Base-by-base conservation (phyloP, 1,140 invertebrate species). In the Camponotus vicinus region DNA sequence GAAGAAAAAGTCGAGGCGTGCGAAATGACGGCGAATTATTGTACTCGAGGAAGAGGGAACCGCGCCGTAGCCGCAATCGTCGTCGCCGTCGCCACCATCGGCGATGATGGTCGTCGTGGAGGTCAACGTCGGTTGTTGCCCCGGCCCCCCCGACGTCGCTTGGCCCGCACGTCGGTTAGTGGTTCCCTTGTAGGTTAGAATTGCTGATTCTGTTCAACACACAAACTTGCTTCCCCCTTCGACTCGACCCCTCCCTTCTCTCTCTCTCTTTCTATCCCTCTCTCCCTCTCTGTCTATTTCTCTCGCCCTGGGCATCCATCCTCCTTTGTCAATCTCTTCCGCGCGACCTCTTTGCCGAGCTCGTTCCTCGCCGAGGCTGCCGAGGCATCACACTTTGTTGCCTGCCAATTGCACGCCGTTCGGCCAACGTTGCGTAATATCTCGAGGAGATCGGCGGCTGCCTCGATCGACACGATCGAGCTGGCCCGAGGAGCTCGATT, bases 51-150 rank as follows among this genome's bases (percentile, higher is more conserved):
- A 89, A 89, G 42, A 82, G 40, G 45, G n/a, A 79, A 75, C 13
- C 55, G 18, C 27, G 27, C n/a, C 37, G 37, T 21, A 37, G 64
- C 8, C 52, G 15, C 13, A 34, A 21, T 1, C 49, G 11, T 5
- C 66, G 37, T 2, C 78, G 34, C 3, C 18, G 42, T 45, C 21
- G 42, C 37, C 37, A 42, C 45, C 63, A 40, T 34, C 37, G 42
- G 27, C 70, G 88, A 61, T 69, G 75, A 89, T 85, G 78, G 67
- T 85, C 88, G 85, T 85, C 86, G 85, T 85, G 75, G 88, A 92
- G 92, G 92, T 93, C 92, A 93, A 87, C 91, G 18, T 87, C 92
- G 92, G 92, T 93, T 93, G 91, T 92, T 93, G 92, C 91, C 87
- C 92, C 88, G 88, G 70, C 88, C 82, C 78, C 78, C 70, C 80